Evolutionary conservation across 53 echinoderm and acorn worm species (phyloP), one percentile per base, ranked within the genome.

Genomic region (Glandiceps talaboti): DNA sequence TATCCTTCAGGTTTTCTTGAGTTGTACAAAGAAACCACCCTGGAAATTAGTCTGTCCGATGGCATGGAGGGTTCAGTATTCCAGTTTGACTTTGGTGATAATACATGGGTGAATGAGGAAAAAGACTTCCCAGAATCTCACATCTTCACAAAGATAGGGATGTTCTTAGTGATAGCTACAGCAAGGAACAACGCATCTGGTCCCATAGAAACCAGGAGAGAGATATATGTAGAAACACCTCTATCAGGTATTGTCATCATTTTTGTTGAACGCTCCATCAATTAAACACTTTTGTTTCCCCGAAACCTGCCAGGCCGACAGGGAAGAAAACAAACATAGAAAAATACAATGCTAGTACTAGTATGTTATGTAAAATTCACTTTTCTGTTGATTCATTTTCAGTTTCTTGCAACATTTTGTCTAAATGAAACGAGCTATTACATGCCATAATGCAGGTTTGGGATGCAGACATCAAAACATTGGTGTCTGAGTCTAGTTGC

Each of bases 71-170:
- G 85, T 29, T 81, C 89, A 31, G 78, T 82, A 31, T 92, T 82
- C 75, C 76, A 75, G 1, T 92, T 89, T 83, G 85, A 92, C 73
- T 92, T 84, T 86, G 92, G 92, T 1, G 92, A 92, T 79, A 73
- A 72, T 14, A 89, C 86, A 1, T 82, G 84, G 25, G 80, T 87
- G 25, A 73, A 77, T 32, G 30, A 30, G 28, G 64, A 78, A 26
- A 84, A 84, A 27, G 74, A 84, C 25, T 76, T 30, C 73, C 87
- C 86, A 1, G 86, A 87, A 75, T 81, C 87, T 28, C 92, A 92
- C 31, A 80, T 92, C 28, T 92, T 84, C 85, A 80, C 85, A 25
- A 85, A 89, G 1, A 85, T 86, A 1, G 89, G 88, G 6, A 79
- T 92, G 77, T 92, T 88, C 74, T 86, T 92, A 0, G 87, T 92